phyloP scores from a whole-genome alignment of 1,140 invertebrate species.

The Schlechtendalia chinensis region DNA sequence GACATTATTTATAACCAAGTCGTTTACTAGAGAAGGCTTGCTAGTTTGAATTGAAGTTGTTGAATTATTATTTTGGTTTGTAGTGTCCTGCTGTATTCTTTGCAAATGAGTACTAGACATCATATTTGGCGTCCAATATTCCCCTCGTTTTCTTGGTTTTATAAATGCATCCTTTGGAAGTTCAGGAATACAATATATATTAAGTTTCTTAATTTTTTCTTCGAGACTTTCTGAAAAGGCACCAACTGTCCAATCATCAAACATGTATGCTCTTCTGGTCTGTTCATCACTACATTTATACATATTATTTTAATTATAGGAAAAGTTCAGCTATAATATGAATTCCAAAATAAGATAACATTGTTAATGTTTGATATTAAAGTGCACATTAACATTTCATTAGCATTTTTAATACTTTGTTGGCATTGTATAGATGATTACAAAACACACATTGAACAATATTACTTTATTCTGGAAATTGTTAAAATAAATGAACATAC shows the following conservation, averaged over 20 bases:
- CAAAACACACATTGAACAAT: neutral
- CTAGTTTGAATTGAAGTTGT: neutral
- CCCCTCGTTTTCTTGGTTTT: conserved; percentile 40
- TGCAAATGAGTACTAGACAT: conserved; percentile 36
- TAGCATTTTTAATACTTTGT: no score
- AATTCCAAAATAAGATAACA: neutral
- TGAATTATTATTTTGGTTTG: conserved; percentile 41
- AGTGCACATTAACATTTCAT: no score
- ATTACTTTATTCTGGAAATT: neutral
- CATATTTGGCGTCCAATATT: conserved; percentile 45
- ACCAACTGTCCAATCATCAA: conserved; percentile 40
- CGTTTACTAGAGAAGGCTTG: neutral
- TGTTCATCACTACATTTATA: conserved; percentile 32
- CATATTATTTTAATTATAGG: neutral
- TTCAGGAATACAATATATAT: conserved; percentile 40
- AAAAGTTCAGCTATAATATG: neutral
- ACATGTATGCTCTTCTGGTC: conserved; percentile 15
- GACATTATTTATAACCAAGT: conserved; percentile 58
- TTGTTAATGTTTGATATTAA: neutral
- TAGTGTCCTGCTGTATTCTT: conserved; percentile 49
- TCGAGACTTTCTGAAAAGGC: conserved; percentile 39
- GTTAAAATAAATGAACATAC: conserved; percentile 58
- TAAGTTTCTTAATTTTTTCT: conserved; percentile 44
- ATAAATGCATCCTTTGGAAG: conserved; percentile 55
- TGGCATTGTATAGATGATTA: neutral